Base-by-base conservation (phyloP, 2,888 invertebrate species). In the Lymantria dispar region DNA sequence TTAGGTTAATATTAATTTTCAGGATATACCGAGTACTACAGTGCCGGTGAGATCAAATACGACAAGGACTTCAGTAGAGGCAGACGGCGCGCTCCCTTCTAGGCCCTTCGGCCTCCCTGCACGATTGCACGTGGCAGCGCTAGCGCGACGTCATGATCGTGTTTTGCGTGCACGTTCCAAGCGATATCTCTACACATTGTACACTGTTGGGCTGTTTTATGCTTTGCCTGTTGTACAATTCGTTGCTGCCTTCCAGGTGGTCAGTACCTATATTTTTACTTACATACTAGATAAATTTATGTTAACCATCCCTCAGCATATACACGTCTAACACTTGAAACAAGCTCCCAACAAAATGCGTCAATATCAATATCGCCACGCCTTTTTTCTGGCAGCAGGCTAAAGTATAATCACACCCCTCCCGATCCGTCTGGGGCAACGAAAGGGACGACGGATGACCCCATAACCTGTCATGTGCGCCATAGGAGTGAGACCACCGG, bases 191-290 rank as follows among this genome's bases (percentile, higher is more conserved):
- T 74, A 80, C 78, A 95, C 94, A 82, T 93, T 95, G 22, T 80
- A 94, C 58, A 97, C 96, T 8, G 95, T 98, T 42, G 95, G 96
- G 7, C 92, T 97, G 43, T 98, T 98, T 90, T 98, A 98, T 87
- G 94, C 95, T 41, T 91, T 98, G 65, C 97, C 98, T 12, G 97
- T 97, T 14, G 90, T 97, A 48, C 98, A 98, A 85, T 92, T 98
- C 63, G 97, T 98, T 13, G 89, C 95, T 57, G 95, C 95, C n/a
- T 96, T 96, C 83, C 96, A 97, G 75, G 84, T 92, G 83, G 95
- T 93, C 58, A 68, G 82, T 60, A 15, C 14, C 3, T 22, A 3
- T 22, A 22, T 22, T 3, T 22, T 22, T 22, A 22, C 22, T 5
- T 22, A 22, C 22, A 5, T 22, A n/a, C n/a, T n/a, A 22, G 22